Conservation (phyloP, 2,888 invertebrate genomes). For the Meiosimyza decipiens region DNA sequence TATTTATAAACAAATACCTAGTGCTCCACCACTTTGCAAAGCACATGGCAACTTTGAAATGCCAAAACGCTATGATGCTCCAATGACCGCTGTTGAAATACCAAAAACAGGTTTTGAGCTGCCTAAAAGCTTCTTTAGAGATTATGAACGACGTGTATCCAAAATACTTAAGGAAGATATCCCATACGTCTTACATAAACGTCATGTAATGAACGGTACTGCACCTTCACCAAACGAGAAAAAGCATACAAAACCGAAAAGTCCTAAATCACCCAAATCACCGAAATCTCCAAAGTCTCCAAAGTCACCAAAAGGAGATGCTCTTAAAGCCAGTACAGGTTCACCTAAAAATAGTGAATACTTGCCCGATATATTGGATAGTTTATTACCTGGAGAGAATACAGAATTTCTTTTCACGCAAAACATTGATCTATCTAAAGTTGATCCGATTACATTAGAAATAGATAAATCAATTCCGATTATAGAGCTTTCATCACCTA, state of each 20-base stretch:
- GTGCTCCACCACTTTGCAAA: constrained; percentile 78
- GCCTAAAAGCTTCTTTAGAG: constrained; percentile 79
- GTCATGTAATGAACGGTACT: constrained; percentile 88
- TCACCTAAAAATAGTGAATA: constrained; percentile 59
- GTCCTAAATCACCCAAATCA: constrained; percentile 74
- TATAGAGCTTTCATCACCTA: constrained; percentile 76
- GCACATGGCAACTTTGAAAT: constrained; percentile 78
- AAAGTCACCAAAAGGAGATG: constrained; percentile 64
- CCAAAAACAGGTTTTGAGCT: constrained; percentile 77
- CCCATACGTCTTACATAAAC: constrained; percentile 85
- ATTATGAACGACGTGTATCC: constrained; percentile 71
- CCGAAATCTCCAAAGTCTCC: constrained; percentile 74
- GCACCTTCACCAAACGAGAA: constrained; percentile 71
- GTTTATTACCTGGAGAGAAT: constrained; percentile 66
- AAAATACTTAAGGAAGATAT: constrained; percentile 75
- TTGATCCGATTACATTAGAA: constrained; percentile 78
- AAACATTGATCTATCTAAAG: constrained; percentile 79
- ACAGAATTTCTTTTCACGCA: constrained; percentile 78
- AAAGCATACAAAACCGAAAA: constrained; percentile 71
- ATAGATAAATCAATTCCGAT: constrained; percentile 73
- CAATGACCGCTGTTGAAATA: constrained; percentile 67
- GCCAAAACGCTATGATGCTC: constrained; percentile 68
- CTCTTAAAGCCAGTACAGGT: constrained; percentile 47
- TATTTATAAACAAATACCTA: constrained; percentile 79
- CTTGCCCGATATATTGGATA: constrained; percentile 70